Base-by-base conservation (phyloP, 53 echinoderm and acorn worm species). In the Paracentrotus lividus region DNA sequence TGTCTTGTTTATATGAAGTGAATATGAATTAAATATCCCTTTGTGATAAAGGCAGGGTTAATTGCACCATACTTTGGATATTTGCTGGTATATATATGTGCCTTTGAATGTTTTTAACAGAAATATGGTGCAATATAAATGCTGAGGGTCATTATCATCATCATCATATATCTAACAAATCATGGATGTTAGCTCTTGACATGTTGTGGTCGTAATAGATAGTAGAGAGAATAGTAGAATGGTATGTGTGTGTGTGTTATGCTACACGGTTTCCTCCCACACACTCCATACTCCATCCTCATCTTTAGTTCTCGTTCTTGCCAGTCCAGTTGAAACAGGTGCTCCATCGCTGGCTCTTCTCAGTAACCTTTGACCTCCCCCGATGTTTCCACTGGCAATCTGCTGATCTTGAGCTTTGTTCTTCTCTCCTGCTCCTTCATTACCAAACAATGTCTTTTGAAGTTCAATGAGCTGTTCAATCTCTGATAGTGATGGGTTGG, bases 261-360 rank as follows among this genome's bases (percentile, higher is more conserved):
- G 38, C 95, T 93, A 97, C 18, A 97, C 97, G n/a, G 97, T 97
- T 86, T 97, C 97, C 68, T 97, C 97, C 97, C 97, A 97, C 42
- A 97, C 97, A 75, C 94, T 96, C 97, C 97, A 97, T 23, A 96
- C 95, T 18, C 95, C 95, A 34, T 96, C 96, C 65, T 97, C 97
- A 51, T 93, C 94, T 36, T 93, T 88, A 57, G 75, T 94, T 58
- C 92, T 95, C 44, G 92, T 87, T 69, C 94, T 88, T 8, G 67
- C 47, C 56, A 95, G 95, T 64, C 90, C 94, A 16, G 91, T 92
- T 5, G 94, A 84, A 21, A 92, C 96, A 0, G 95, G 93, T 12
- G 81, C 58, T 24, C 92, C 92, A 42, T 92, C 92, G 81, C 92
- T 92, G 55, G 78, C 77, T 42, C 92, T 57, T 15, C 92, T 33